Evolutionary conservation across 2,113 vertebrate species (phyloP), one percentile per base, ranked within the genome.

Genomic region (Gadus chalcogrammus): DNA sequence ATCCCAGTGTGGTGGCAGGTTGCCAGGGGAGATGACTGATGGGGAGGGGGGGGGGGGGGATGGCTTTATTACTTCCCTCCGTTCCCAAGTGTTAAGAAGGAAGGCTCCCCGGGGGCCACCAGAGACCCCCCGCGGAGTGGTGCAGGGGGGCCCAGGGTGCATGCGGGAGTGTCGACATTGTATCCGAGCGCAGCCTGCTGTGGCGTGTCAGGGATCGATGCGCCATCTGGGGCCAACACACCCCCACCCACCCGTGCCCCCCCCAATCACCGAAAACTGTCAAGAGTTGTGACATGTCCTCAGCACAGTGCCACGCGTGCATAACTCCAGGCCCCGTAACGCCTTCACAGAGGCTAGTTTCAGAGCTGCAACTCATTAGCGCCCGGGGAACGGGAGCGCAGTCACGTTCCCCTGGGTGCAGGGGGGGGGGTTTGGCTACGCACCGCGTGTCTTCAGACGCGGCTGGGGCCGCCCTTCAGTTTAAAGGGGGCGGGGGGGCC

Each of bases 281-380:
- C 65, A 65, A 24, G 63, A 15, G 56, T 68, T 67, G 70, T 22
- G 52, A 58, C 18, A 7, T 5, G 24, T 42, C 2, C 24, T 24
- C 24, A 24, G 61, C 62, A 20, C 16, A 69, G 17, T 48, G 60
- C 67, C 70, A 65, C 68, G 42, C 72, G 53, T 64, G 74, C 28
- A 66, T 35, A 71, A 20, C 53, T 73, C 77, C 71, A 24, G 68
- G 66, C 76, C 27, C 69, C 56, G 56, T 53, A n/a, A 72, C 12
- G 74, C 73, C 74, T 71, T 82, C 76, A 82, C 72, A 73, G 74
- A 69, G 64, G 61, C 22, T 61, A 24, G 24, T 24, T 24, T 74
- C 28, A 56, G 71, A 79, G 35, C 67, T 35, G 60, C 65, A 64
- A 62, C 68, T 76, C 77, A 74, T 79, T 63, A 76, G 68, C 53